These are phyloP conservation scores for Nycteola revayana DNA, from an alignment of 2,888 invertebrate species.

Conservation along the genomic window DNA sequence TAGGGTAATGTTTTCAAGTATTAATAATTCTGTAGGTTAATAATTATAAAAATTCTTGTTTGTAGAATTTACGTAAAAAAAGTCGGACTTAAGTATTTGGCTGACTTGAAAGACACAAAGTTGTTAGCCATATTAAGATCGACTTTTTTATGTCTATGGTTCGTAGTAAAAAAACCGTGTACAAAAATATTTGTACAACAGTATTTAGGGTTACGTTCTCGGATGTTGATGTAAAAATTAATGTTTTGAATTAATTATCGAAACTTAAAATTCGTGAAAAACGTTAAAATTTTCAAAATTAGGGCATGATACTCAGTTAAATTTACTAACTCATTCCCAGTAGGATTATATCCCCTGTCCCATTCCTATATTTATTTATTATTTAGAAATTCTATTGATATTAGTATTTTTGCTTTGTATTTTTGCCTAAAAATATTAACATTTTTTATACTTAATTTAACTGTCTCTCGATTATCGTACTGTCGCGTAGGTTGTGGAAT, in stretches of 20 bases:
- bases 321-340: constrained; percentile 51
- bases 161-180: constrained; percentile 34
- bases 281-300: no score
- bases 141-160: no score
- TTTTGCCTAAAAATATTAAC: constrained; percentile 61
- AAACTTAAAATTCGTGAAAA: no score
- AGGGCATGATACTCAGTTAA: constrained; percentile 10
- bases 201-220: constrained; percentile 25
- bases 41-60: constrained; percentile 24
- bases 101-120: no score
- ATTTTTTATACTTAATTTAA: constrained; percentile 40
- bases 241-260: background rate
- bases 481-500: constrained; percentile 59
- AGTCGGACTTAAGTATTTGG: no score
- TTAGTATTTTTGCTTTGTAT: constrained; percentile 73
- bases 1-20: constrained; percentile 56
- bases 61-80: no score
- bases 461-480: constrained; percentile 33
- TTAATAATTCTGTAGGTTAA: constrained; percentile 53
- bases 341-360: constrained; percentile 67
- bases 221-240: no score
- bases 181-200: constrained; percentile 26
- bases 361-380: constrained; percentile 71
- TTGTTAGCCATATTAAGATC: no score
- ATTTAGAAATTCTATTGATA: constrained; percentile 60